Evolutionary conservation across 2,888 invertebrate species (phyloP).

Genomic region (Hypolimnas misippus): DNA sequence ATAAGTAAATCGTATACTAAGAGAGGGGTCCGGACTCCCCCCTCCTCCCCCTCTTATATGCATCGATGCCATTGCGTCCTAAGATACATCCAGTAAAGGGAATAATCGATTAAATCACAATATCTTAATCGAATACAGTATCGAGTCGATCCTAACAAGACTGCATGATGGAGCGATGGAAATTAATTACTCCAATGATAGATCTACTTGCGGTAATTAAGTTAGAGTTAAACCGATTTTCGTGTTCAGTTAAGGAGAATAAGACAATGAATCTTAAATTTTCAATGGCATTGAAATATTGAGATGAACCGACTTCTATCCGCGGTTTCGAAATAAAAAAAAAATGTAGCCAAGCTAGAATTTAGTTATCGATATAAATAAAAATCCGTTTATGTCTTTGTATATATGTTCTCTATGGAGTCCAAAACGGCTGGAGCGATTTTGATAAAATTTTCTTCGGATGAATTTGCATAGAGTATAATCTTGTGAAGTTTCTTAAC

Average conservation of each 20-base stretch:
- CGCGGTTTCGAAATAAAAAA: neutral
- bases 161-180: slow-evolving; percentile 33
- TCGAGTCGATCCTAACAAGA: slow-evolving; percentile 23
- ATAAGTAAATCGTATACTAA: too few relatives aligned
- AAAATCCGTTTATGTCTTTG: too few relatives aligned
- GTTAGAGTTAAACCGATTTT: slow-evolving; percentile 9
- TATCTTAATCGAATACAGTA: slow-evolving; percentile 11
- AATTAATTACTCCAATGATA: slow-evolving; percentile 42
- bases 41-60: too few relatives aligned
- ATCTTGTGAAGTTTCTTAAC: too few relatives aligned
- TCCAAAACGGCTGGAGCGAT: too few relatives aligned
- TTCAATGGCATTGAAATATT: neutral
- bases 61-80: too few relatives aligned
- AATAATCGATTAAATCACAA: neutral
- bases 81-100: neutral
- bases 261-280: neutral
- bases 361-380: too few relatives aligned
- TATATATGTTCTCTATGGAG: too few relatives aligned
- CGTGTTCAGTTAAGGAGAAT: neutral
- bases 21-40: too few relatives aligned
- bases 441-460: too few relatives aligned
- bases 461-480: too few relatives aligned
- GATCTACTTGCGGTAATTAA: slow-evolving; percentile 14
- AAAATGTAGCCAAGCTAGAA: too few relatives aligned
- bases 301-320: neutral